A percentile compares a stretch with the other conserved stretches of the same genome.
Evolutionary conservation across 2,113 vertebrate genomes (phyloP).

Genomic region (Grus americana): DNA sequence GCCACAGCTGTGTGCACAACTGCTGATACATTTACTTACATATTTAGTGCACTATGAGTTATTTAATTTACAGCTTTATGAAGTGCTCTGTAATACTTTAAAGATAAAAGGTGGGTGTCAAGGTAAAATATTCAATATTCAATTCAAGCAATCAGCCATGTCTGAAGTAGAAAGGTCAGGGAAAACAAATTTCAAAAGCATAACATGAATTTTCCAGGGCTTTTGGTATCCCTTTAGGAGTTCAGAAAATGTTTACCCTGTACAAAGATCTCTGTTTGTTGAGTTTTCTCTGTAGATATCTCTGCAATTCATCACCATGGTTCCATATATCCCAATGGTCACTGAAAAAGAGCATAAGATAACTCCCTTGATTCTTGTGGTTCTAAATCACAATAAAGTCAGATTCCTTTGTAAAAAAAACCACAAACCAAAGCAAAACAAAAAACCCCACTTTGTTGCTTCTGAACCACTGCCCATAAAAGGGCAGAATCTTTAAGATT

Average conservation of each 20-base stretch:
- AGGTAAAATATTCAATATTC: neutral
- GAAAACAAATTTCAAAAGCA: neutral
- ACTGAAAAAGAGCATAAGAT: neutral
- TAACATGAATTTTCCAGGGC: neutral
- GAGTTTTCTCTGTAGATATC: neutral
- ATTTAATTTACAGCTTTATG: slow-evolving; percentile 24
- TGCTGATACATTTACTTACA: slow-evolving; percentile 21
- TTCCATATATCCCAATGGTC: neutral
- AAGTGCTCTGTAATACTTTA: neutral
- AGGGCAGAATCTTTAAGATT: neutral
- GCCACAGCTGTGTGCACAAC: neutral
- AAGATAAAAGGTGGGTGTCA: neutral
- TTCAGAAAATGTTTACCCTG: neutral
- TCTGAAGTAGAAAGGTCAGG: neutral
- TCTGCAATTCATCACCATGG: neutral
- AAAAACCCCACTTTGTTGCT: accelerated
- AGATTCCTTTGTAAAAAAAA: neutral
- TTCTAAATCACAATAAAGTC: neutral
- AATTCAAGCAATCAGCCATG: neutral
- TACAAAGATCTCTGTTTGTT: neutral
- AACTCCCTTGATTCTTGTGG: neutral
- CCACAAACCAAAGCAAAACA: neutral
- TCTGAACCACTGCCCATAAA: neutral
- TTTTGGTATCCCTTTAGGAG: neutral
- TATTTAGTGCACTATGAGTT: neutral